phyloP scores from a whole-genome alignment of 2,888 invertebrate genomes.

The Horisme vitalbata region DNA sequence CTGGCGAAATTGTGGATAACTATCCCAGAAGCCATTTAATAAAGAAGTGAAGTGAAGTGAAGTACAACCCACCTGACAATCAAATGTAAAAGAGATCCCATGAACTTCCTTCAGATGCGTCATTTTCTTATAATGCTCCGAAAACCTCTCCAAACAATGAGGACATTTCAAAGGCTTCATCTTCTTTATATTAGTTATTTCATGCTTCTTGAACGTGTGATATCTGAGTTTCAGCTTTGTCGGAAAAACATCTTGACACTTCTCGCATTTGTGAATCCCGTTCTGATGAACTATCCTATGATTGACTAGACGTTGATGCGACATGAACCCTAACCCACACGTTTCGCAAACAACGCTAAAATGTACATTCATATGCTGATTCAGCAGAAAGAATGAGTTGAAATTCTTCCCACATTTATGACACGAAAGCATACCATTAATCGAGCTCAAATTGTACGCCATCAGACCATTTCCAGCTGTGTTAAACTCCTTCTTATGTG shows the following conservation, averaged over 20 bases:
- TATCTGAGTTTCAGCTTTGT: slow-evolving; percentile 70
- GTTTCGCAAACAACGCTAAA: slow-evolving; percentile 74
- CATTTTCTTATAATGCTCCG: slow-evolving; percentile 74
- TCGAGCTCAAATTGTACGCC: slow-evolving; percentile 62
- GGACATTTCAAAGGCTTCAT: slow-evolving; percentile 71
- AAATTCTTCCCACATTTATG: slow-evolving; percentile 68
- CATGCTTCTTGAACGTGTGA: slow-evolving; percentile 68
- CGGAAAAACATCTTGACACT: slow-evolving; percentile 64
- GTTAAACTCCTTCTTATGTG: slow-evolving; percentile 71
- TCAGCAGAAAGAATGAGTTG: slow-evolving; percentile 69
- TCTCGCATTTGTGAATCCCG: slow-evolving; percentile 66
- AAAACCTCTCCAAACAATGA: slow-evolving; percentile 70
- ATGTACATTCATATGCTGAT: slow-evolving; percentile 74
- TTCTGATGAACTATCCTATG: slow-evolving; percentile 70
- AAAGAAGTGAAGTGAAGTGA: too few relatives aligned
- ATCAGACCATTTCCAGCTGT: slow-evolving; percentile 70
- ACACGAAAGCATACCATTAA: slow-evolving; percentile 61
- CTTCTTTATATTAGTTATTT: slow-evolving; percentile 61
- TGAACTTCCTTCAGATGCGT: slow-evolving; percentile 69
- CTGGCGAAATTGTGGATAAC: too few relatives aligned
- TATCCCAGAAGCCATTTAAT: too few relatives aligned
- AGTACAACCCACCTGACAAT: slow-evolving; percentile 59
- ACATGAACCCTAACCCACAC: slow-evolving; percentile 73
- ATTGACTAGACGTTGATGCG: slow-evolving; percentile 66
- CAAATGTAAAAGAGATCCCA: slow-evolving; percentile 67